Evolutionary conservation across 2,888 invertebrate genomes (phyloP).

Genomic region (Apantesis nais): DNA sequence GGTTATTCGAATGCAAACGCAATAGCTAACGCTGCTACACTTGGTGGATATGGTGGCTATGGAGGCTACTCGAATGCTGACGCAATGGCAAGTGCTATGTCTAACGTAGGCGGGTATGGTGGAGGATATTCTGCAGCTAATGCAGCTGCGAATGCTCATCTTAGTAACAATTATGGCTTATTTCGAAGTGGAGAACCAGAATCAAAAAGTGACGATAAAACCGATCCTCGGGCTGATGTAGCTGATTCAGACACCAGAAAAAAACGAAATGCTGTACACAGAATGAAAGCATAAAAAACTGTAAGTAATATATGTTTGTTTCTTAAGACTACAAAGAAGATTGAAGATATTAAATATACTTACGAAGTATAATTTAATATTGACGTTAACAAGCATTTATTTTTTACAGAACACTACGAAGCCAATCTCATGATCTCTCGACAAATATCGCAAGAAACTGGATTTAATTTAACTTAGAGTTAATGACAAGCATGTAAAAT

Average conservation of each 20-base stretch:
- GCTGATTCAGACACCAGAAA: conserved; percentile 29
- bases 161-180: conserved; percentile 10
- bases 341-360: not conserved
- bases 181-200: conserved; percentile 33
- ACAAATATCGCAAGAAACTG: conserved; percentile 42
- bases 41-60: conserved; percentile 9
- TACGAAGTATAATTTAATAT: not conserved
- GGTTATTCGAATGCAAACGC: conserved; percentile 10
- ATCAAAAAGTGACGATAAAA: conserved; percentile 18
- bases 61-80: conserved; percentile 11
- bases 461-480: conserved; percentile 39
- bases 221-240: conserved; percentile 1
- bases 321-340: not conserved
- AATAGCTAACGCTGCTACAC: conserved; percentile 11
- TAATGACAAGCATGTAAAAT: conserved; percentile 53
- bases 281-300: conserved; percentile 37
- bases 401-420: conserved; percentile 31
- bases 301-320: conserved; percentile 30
- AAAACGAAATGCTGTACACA: conserved; percentile 35
- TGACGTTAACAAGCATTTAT: conserved; percentile 3
- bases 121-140: conserved; percentile 14
- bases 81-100: conserved; percentile 16
- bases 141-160: conserved; percentile 35
- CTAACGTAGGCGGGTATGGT: conserved; percentile 6
- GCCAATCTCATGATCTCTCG: conserved; percentile 41